These are phyloP conservation scores for Spicauda simplicius DNA, from an alignment of 2,888 invertebrate genomes.

Conservation along the genomic window DNA sequence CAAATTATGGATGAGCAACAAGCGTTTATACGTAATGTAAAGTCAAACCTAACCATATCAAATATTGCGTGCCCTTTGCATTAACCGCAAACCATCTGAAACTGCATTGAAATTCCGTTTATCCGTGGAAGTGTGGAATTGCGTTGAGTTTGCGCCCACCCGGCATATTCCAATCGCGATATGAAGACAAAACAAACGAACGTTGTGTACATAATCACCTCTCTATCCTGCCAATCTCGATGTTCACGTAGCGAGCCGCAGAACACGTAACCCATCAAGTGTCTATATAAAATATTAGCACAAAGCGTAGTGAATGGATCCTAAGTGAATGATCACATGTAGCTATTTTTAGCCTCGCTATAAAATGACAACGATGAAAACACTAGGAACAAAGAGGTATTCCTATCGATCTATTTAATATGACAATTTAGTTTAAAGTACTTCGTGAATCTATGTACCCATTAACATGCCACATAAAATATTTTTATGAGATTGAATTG, in stretches of 20 bases:
- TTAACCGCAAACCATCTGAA: background rate
- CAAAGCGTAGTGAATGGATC: background rate
- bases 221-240: conserved; percentile 40
- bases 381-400: no score
- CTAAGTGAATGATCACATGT: background rate
- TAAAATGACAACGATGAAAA: background rate
- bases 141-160: conserved; percentile 5
- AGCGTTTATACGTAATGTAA: no score
- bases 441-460: no score
- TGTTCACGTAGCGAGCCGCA: conserved; percentile 16
- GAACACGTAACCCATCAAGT: conserved; percentile 24
- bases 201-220: conserved; percentile 39
- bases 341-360: background rate
- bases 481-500: no score
- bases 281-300: conserved; percentile 26
- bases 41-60: no score
- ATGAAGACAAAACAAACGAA: conserved; percentile 43
- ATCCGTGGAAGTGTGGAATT: background rate
- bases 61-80: no score
- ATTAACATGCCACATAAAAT: no score
- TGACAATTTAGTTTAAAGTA: no score
- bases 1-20: no score
- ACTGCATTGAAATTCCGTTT: conserved; percentile 37
- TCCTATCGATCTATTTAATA: no score
- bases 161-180: conserved; percentile 35